Evolutionary conservation across 2,797 vertebrate genomes (phyloP).

Genomic region (Poeciliopsis gracilis): DNA sequence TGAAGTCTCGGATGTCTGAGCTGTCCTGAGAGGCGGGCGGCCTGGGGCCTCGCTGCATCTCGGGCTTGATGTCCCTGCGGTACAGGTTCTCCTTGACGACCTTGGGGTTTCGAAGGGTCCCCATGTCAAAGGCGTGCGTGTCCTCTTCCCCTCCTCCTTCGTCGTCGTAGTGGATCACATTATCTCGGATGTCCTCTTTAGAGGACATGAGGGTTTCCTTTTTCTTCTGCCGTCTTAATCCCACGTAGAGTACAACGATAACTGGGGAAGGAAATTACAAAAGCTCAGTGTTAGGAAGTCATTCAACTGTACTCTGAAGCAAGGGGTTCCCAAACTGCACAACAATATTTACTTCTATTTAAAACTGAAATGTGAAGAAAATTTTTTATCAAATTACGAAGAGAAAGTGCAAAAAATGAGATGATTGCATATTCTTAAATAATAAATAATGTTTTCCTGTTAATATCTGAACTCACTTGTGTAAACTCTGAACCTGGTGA

Average conservation of each 20-base stretch:
- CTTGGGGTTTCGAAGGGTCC: conserved; percentile 95
- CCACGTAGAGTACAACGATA: conserved; percentile 95
- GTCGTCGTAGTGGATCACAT: conserved; percentile 98
- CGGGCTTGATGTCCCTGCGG: conserved; percentile 94
- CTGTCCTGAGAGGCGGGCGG: conserved; percentile 84
- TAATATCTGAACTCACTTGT: background rate
- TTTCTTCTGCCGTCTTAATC: conserved; percentile 92
- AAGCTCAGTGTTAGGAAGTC: conserved; percentile 3
- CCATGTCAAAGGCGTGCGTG: conserved; percentile 98
- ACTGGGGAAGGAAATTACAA: conserved; percentile 67
- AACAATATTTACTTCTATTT: background rate
- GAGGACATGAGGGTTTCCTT: conserved; percentile 98
- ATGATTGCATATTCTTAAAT: too few species aligned
- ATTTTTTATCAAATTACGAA: too few species aligned
- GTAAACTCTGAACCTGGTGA: background rate
- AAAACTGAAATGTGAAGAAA: background rate
- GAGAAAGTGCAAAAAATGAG: too few species aligned
- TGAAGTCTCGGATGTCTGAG: conserved; percentile 93
- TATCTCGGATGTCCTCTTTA: conserved; percentile 97
- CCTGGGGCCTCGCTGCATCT: conserved; percentile 68
- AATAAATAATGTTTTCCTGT: background rate
- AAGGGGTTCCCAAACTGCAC: too few species aligned
- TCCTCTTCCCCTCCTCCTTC: conserved; percentile 98
- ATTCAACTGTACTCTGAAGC: background rate
- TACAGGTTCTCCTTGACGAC: conserved; percentile 91